phyloP scores from a whole-genome alignment of 2,888 invertebrate species.

The Myathropa florea region DNA sequence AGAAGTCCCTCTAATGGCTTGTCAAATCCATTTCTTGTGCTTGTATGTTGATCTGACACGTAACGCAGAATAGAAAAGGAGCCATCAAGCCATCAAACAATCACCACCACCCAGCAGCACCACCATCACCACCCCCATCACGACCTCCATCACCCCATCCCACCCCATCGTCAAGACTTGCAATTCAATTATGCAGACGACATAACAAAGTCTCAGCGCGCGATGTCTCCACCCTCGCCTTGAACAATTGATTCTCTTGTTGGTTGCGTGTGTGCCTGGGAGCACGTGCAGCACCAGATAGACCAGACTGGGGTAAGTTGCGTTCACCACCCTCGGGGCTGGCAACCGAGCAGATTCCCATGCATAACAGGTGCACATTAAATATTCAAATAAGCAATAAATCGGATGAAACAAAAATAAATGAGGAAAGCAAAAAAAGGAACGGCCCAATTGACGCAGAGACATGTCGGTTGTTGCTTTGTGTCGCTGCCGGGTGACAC shows the following conservation, averaged over 20 bases:
- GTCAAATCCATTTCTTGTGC: not conserved
- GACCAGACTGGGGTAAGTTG: not conserved
- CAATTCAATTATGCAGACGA: constrained; percentile 52
- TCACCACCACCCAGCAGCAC: not conserved
- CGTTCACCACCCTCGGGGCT: not conserved
- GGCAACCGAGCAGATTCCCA: constrained; percentile 6
- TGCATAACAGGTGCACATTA: constrained; percentile 59
- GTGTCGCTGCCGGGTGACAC: no score
- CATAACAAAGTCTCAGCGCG: constrained; percentile 43
- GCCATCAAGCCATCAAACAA: not conserved
- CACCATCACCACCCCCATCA: not conserved
- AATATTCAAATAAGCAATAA: constrained; percentile 64
- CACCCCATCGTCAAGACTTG: not conserved
- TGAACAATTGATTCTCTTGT: constrained; percentile 15
- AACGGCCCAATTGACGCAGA: constrained; percentile 8
- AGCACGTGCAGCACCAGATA: constrained; percentile 8
- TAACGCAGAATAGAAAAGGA: not conserved
- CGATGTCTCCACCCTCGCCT: constrained; percentile 5
- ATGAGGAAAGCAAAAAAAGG: not conserved
- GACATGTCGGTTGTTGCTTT: no score
- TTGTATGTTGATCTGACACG: not conserved
- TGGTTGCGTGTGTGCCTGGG: constrained; percentile 48
- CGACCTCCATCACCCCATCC: not conserved
- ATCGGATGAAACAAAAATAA: constrained; percentile 35
- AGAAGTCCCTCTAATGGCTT: not conserved